Percentiles rank a stretch among this genome's conserved stretches.
These are phyloP conservation scores for Rotaria magnacalcarata DNA, from an alignment of 2,888 invertebrate genomes.

Conservation along the genomic window DNA sequence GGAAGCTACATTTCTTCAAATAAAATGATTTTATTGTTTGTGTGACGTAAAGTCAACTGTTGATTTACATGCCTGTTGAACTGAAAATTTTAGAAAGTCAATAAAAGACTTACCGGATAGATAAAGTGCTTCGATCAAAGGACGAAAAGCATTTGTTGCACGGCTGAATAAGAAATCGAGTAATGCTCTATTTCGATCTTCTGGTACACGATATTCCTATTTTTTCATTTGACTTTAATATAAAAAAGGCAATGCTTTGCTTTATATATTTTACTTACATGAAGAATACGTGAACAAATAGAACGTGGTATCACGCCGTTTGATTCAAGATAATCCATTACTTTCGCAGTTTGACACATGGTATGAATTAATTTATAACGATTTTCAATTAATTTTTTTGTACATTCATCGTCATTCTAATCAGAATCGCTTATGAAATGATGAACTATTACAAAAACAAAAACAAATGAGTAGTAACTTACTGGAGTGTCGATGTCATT, in stretches of 20 bases:
- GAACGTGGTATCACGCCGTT: not conserved
- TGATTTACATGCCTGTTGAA: too few relatives aligned
- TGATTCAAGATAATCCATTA: constrained; percentile 15
- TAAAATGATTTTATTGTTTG: too few relatives aligned
- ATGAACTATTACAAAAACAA: too few relatives aligned
- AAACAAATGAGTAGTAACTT: not conserved
- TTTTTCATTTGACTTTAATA: not conserved
- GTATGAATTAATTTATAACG: constrained; percentile 21
- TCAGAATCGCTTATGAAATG: not conserved
- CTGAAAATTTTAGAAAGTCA: too few relatives aligned
- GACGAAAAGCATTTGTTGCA: not conserved
- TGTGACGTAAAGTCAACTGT: too few relatives aligned
- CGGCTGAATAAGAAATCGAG: not conserved
- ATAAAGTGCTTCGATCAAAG: not conserved
- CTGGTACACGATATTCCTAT: not conserved
- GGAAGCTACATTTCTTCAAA: too few relatives aligned
- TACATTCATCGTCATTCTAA: not conserved
- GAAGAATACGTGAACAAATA: not conserved
- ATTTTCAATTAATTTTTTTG: not conserved
- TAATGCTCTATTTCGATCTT: constrained; percentile 24
- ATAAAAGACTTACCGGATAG: not conserved
- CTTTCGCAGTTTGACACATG: not conserved
- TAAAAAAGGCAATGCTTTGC: not conserved
- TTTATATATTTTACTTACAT: not conserved
- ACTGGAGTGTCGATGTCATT: not conserved